phyloP scores from a whole-genome alignment of 2,888 invertebrate species.

The Anorthoa munda region DNA sequence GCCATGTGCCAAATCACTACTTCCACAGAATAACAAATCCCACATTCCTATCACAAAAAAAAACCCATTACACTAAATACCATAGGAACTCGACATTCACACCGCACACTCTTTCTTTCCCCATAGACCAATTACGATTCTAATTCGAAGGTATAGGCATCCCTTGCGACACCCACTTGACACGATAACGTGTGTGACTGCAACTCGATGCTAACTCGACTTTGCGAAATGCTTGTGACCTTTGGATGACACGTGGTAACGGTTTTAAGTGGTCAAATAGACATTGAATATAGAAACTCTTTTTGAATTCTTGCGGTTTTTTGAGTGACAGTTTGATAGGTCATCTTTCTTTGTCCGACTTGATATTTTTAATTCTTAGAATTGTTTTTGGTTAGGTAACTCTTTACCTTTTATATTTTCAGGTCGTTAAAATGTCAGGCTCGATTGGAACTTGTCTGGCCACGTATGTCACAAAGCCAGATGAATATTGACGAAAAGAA shows the following conservation, averaged over 20 bases:
- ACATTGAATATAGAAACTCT: constrained; percentile 1
- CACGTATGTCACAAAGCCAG: too few species aligned
- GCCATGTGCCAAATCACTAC: constrained; percentile 22
- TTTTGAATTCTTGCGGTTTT: constrained; percentile 5
- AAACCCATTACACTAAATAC: constrained; percentile 26
- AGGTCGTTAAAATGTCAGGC: not conserved
- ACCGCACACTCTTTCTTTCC: constrained; percentile 50
- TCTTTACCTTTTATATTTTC: too few species aligned
- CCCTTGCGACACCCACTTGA: constrained; percentile 58
- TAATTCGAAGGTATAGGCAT: constrained; percentile 48
- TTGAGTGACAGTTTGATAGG: not conserved
- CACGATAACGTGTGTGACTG: constrained; percentile 50
- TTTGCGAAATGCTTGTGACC: constrained; percentile 61
- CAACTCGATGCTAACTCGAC: constrained; percentile 46
- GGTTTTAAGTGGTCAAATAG: not conserved
- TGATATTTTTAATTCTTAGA: constrained; percentile 3
- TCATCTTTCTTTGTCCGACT: not conserved
- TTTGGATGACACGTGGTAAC: constrained; percentile 35
- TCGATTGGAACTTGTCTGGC: too few species aligned
- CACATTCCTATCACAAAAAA: constrained; percentile 3
- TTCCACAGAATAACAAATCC: constrained; percentile 16
- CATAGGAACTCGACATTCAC: constrained; percentile 31
- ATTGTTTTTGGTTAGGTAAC: not conserved
- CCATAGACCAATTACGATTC: constrained; percentile 63
- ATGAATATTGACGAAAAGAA: not conserved